A percentile compares a stretch with the other conserved stretches of the same genome.
These are phyloP conservation scores for Chironomus tentans DNA, from an alignment of 2,888 invertebrate species.

Conservation along the genomic window DNA sequence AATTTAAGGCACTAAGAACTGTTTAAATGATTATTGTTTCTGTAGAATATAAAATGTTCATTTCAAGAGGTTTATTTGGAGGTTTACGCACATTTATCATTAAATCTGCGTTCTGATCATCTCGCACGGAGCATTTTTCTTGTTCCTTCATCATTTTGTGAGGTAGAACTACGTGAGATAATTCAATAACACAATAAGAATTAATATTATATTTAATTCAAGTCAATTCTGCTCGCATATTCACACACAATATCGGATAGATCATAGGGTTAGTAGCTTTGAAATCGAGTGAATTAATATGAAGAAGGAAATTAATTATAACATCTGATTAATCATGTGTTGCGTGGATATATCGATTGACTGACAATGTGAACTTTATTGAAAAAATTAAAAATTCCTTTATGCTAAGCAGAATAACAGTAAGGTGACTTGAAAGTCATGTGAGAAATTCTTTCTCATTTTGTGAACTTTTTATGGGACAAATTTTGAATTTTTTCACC, in stretches of 20 bases:
- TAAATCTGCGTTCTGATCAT: background rate
- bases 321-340: slow-evolving; percentile 17
- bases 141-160: background rate
- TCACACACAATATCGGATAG: background rate
- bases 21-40: too few relatives aligned
- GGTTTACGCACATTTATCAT: too few relatives aligned
- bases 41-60: too few relatives aligned
- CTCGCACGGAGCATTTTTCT: too few relatives aligned
- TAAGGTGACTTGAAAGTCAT: slow-evolving; percentile 23
- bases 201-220: background rate
- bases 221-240: background rate
- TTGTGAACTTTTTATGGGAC: background rate
- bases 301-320: slow-evolving; percentile 6
- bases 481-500: background rate
- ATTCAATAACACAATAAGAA: slow-evolving; percentile 15
- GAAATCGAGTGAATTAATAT: background rate
- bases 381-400: too few relatives aligned
- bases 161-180: slow-evolving; percentile 14
- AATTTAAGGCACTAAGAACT: too few relatives aligned
- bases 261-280: background rate
- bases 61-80: too few relatives aligned
- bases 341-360: too few relatives aligned
- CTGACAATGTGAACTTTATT: too few relatives aligned
- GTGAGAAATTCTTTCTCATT: background rate
- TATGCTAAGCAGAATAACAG: background rate